These are phyloP conservation scores for Myotis lucifugus DNA, from an alignment of 2,113 vertebrate species.

Conservation along the genomic window DNA sequence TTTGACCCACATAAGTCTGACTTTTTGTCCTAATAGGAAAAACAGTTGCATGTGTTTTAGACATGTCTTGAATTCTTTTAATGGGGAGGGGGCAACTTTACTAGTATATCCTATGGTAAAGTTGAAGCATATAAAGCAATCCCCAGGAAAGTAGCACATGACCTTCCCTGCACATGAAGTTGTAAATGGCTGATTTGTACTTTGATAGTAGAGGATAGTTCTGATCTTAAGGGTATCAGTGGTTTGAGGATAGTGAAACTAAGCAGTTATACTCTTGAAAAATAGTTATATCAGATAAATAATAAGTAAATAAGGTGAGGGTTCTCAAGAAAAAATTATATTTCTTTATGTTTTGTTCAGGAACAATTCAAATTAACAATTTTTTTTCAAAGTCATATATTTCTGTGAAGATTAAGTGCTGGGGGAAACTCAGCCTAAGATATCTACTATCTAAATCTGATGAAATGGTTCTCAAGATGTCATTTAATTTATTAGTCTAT, in stretches of 20 bases:
- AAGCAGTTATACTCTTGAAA: neutral
- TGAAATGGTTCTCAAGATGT: neutral
- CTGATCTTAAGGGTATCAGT: neutral
- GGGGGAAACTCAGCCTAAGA: neutral
- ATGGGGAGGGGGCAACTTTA: neutral
- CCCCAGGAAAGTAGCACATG: neutral
- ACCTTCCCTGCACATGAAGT: neutral
- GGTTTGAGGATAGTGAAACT: neutral
- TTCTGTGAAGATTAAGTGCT: neutral
- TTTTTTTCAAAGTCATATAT: neutral
- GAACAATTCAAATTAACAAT: neutral
- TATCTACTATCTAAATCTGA: neutral
- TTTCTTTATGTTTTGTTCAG: neutral
- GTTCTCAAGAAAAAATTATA: slow-evolving; percentile 22
- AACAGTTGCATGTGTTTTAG: neutral
- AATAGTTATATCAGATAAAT: neutral
- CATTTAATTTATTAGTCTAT: neutral
- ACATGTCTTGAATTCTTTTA: neutral
- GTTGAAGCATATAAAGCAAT: neutral
- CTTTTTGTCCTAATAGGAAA: neutral
- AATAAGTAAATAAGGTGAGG: neutral
- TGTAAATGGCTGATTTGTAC: neutral
- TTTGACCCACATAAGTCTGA: neutral
- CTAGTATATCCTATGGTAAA: neutral
- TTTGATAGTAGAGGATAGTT: neutral